Evolutionary conservation across 2,888 invertebrate species (phyloP), one percentile per base, ranked within the genome.

Genomic region (Metopia argyrocephala): DNA sequence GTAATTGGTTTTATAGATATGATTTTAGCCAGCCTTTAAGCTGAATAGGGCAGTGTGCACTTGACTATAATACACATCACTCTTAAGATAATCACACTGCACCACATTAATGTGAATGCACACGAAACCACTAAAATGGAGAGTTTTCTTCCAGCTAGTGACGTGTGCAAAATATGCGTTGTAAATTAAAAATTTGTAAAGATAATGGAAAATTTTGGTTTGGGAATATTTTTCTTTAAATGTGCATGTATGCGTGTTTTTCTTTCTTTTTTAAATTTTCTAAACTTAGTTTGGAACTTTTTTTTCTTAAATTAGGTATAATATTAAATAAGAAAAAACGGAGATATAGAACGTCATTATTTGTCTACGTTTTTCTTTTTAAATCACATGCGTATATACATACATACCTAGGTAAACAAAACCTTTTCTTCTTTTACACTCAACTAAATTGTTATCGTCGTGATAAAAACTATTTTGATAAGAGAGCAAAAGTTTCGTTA

Each of bases 1-100:
- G 75, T 65, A 54, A 70, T 69, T 28, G 66, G 56, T 82, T 83
- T 82, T 84, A 84, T 84, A 83, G 71, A 68, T 66, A 74, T 74
- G 46, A 62, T 57, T 70, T 48, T 1, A 2, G 0, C n/a, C 23
- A 28, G 46, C n/a, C 21, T 52, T 54, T 56, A 57, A 74, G 73
- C 56, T 69, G 20, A 66, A 27, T 68, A 70, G 75, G 46, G 71
- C 27, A n/a, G 79, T 76, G 79, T 76, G 79, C 71, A 75, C 18
- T 21, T 18, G 20, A 4, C 48, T 31, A 57, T 18, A 23, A 23
- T 15, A 28, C 31, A 5, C n/a, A n/a, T n/a, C n/a, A n/a, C n/a
- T n/a, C n/a, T 12, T 18, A 23, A 25, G 6, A 15, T 27, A 23
- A 15, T 21, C 52, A 65, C 64, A 75, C 50, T 21, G n/a, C 68